Percentiles rank a stretch among this genome's conserved stretches.
phyloP scores from a whole-genome alignment of 2,888 invertebrate genomes.

The Brachyopa scutellaris region DNA sequence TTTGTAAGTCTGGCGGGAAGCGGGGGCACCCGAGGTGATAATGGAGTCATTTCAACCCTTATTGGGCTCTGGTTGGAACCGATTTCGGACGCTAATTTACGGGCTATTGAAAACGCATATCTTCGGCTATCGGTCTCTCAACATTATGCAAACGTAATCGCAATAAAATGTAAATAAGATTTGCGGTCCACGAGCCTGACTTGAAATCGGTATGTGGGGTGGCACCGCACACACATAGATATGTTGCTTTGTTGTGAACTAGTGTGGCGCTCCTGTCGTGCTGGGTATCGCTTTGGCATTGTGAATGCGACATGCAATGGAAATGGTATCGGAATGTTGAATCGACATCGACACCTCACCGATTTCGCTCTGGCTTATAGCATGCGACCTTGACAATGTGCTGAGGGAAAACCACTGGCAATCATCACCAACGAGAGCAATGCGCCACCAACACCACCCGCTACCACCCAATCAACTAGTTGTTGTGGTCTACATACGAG shows the following conservation, averaged over 20 bases:
- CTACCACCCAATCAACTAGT: too few species aligned
- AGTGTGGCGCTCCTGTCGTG: conserved; percentile 38
- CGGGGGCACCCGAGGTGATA: conserved; percentile 42
- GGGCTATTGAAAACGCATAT: conserved; percentile 50
- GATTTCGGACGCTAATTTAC: conserved; percentile 58
- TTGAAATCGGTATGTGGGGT: conserved; percentile 11
- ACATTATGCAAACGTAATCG: conserved; percentile 64
- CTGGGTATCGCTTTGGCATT: neutral
- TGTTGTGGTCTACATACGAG: neutral
- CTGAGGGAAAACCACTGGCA: neutral
- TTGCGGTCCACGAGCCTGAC: conserved; percentile 35
- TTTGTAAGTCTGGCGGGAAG: neutral
- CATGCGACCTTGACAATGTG: conserved; percentile 62
- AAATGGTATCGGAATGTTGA: conserved; percentile 56
- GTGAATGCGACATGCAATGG: conserved; percentile 59
- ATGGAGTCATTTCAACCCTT: conserved; percentile 72
- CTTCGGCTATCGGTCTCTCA: conserved; percentile 5
- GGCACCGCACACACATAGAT: neutral
- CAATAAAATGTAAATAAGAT: conserved; percentile 72
- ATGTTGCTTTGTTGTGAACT: conserved; percentile 15
- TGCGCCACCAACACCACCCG: neutral
- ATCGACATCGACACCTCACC: conserved; percentile 53
- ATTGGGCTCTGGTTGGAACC: conserved; percentile 42
- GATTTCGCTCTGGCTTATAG: conserved; percentile 34
- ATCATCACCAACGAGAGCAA: too few species aligned